These are phyloP conservation scores for Aphelenchoides besseyi DNA, from an alignment of 1,140 invertebrate species.

Conservation along the genomic window DNA sequence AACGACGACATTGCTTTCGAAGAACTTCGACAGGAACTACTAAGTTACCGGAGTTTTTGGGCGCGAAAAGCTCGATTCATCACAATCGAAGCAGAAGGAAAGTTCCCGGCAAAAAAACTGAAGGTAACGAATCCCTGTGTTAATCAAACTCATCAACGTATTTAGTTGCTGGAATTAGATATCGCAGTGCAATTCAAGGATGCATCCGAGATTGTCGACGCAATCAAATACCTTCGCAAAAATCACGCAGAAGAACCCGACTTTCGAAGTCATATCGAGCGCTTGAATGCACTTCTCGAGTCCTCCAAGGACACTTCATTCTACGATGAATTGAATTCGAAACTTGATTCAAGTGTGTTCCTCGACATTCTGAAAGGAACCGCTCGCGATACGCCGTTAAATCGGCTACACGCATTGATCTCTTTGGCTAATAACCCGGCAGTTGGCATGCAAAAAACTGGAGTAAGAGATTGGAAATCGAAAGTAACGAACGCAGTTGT, in stretches of 20 bases:
- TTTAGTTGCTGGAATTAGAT: slow-evolving; percentile 16
- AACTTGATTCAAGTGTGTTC: background rate
- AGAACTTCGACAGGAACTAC: background rate
- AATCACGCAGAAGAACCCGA: slow-evolving; percentile 3
- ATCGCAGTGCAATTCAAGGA: background rate
- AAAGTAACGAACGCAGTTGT: too few relatives aligned
- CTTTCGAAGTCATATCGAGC: background rate
- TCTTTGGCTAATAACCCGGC: slow-evolving; percentile 5
- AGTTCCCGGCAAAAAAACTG: background rate
- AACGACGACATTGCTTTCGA: background rate
- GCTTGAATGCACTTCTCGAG: background rate
- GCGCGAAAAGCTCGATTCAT: background rate
- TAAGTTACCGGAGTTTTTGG: background rate
- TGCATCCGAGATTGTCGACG: background rate
- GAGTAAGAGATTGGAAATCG: background rate
- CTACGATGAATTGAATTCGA: background rate
- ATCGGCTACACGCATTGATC: slow-evolving; percentile 1
- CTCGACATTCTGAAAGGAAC: background rate
- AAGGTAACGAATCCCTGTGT: background rate
- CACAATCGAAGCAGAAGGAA: background rate
- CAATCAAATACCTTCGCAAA: background rate
- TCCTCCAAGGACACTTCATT: background rate
- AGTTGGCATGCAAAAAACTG: slow-evolving; percentile 5
- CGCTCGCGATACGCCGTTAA: background rate
- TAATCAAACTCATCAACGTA: background rate